These are phyloP conservation scores for Ophthalmolycus amberensis DNA, from an alignment of 2,113 vertebrate species.

Conservation along the genomic window DNA sequence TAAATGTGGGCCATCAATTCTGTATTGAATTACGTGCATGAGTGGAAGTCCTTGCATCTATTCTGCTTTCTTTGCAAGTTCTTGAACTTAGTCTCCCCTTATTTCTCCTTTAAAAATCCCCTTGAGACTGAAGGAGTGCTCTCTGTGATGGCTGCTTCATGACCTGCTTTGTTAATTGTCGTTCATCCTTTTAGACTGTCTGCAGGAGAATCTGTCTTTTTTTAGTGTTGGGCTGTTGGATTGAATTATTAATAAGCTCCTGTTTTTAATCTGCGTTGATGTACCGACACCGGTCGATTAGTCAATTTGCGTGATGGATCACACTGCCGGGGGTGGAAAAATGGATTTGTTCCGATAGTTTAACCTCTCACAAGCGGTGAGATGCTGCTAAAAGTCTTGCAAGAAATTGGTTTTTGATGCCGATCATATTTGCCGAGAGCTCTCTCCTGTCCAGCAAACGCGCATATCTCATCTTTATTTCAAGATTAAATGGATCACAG, in stretches of 20 bases:
- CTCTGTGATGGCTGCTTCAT: conserved; percentile 18
- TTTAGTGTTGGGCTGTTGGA: conserved; percentile 43
- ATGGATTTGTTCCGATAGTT: conserved; percentile 56
- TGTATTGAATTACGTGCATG: conserved; percentile 52
- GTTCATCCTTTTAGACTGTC: conserved; percentile 45
- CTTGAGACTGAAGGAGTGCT: conserved; percentile 9
- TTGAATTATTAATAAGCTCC: conserved; percentile 73
- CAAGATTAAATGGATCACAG: conserved; percentile 18
- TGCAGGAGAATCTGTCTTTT: conserved; percentile 40
- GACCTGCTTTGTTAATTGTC: conserved; percentile 45
- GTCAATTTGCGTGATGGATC: conserved; percentile 63
- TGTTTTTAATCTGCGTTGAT: conserved; percentile 65
- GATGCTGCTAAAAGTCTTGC: conserved; percentile 25
- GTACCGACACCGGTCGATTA: conserved; percentile 47
- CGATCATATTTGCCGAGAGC: conserved; percentile 24
- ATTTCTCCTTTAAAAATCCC: not conserved
- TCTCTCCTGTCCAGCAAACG: conserved; percentile 32
- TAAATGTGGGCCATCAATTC: conserved; percentile 61
- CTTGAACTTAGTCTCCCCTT: conserved; percentile 15
- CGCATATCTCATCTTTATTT: conserved; percentile 50
- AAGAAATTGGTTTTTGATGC: conserved; percentile 54
- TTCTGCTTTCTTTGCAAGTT: conserved; percentile 52
- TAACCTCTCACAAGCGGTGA: conserved; percentile 56
- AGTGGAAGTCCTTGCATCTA: conserved; percentile 31
- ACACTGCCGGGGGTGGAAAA: conserved; percentile 27